A percentile compares a stretch with the other conserved stretches of the same genome.
Conservation (phyloP, 2,888 invertebrate species). For the Brassicogethes aeneus region DNA sequence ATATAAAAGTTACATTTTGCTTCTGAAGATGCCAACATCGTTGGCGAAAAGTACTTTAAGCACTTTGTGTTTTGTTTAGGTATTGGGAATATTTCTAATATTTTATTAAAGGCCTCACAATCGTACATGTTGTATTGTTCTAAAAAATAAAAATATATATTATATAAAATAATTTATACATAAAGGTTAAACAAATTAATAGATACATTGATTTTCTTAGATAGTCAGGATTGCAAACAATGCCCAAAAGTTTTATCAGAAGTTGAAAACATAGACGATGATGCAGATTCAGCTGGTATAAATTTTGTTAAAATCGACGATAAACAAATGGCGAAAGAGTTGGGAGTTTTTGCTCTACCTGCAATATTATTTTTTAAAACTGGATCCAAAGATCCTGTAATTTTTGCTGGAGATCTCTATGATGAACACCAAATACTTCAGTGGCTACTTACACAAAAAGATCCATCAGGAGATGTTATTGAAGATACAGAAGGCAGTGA, state of each 20-base stretch:
- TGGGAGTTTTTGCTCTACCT: slow-evolving; percentile 83
- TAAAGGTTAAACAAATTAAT: no score
- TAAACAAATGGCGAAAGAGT: slow-evolving; percentile 75
- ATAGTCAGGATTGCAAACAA: slow-evolving; percentile 92
- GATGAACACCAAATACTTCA: slow-evolving; percentile 82
- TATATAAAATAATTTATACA: no score
- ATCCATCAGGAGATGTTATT: slow-evolving; percentile 84
- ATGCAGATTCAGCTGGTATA: slow-evolving; percentile 82
- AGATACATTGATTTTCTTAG: slow-evolving; percentile 46
- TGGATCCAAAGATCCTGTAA: slow-evolving; percentile 81
- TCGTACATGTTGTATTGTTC: no score
- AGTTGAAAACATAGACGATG: slow-evolving; percentile 90
- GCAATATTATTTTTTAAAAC: slow-evolving; percentile 85
- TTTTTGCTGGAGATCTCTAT: slow-evolving; percentile 83
- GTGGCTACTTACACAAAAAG: slow-evolving; percentile 86
- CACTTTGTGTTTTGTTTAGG: no score
- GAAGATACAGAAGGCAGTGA: slow-evolving; percentile 80
- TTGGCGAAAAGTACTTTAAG: no score
- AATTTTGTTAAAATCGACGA: slow-evolving; percentile 91
- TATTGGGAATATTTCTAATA: no score
- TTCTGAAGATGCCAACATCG: no score
- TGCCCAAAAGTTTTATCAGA: slow-evolving; percentile 80
- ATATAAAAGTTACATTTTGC: no score
- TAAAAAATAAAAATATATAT: no score
- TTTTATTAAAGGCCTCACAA: no score